Evolutionary conservation across 2,888 invertebrate species (phyloP).

Genomic region (Coecobrya sp.): DNA sequence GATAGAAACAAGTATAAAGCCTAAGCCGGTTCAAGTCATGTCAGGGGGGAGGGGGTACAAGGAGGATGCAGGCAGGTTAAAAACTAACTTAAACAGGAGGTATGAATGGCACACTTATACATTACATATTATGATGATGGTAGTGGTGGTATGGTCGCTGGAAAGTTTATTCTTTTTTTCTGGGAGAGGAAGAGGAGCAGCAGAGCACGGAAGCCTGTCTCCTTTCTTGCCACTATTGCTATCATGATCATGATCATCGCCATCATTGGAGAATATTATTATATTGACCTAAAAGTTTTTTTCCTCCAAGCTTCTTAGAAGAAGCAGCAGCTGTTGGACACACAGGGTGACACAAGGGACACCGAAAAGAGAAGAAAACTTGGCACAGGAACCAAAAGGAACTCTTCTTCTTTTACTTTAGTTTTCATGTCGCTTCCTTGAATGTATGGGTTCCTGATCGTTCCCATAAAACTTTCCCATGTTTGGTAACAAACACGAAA

Average conservation of each 20-base stretch:
- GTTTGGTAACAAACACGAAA: not conserved
- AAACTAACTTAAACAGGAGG: slow-evolving; percentile 27
- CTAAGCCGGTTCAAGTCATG: slow-evolving; percentile 16
- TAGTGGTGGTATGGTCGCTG: not conserved
- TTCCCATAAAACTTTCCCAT: not conserved
- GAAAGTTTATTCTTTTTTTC: slow-evolving; percentile 15
- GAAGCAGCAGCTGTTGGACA: slow-evolving; percentile 44
- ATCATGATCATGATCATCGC: not conserved
- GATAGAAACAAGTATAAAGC: not conserved
- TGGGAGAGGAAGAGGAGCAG: slow-evolving; percentile 13
- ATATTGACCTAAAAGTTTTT: slow-evolving; percentile 63
- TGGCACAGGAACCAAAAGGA: slow-evolving; percentile 53
- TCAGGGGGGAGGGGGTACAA: not conserved
- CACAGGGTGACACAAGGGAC: slow-evolving; percentile 55
- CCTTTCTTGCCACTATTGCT: not conserved
- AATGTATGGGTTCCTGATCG: not conserved
- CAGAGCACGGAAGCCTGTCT: slow-evolving; percentile 35
- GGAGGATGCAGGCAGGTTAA: slow-evolving; percentile 21
- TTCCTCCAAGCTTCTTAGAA: slow-evolving; percentile 3
- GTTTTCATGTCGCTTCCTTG: not conserved
- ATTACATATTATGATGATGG: slow-evolving; percentile 25
- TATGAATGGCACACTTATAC: slow-evolving; percentile 13
- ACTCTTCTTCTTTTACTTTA: slow-evolving; percentile 10
- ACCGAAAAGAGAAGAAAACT: slow-evolving; percentile 54
- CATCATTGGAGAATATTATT: slow-evolving; percentile 52